Evolutionary conservation across 2,888 invertebrate species (phyloP).

Genomic region (Xylocampa areola): DNA sequence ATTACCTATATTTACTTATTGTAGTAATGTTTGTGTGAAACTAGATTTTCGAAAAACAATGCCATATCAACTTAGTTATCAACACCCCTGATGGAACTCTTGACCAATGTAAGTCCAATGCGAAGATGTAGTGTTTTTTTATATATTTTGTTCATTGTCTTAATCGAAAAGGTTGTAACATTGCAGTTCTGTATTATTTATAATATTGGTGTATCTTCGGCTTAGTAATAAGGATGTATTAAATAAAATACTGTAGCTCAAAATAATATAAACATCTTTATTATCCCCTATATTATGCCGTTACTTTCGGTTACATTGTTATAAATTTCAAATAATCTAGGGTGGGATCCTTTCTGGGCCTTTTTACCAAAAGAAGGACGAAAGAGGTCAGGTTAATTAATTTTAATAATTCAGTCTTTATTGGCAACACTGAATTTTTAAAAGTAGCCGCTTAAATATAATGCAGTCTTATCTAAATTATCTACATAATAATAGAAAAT

Average conservation of each 20-base stretch:
- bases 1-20: too few species aligned
- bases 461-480: constrained; percentile 70
- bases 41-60: too few species aligned
- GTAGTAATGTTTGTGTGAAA: too few species aligned
- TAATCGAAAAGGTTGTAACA: too few species aligned
- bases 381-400: constrained; percentile 48
- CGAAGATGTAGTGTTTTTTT: too few species aligned
- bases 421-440: constrained; percentile 78
- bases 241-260: constrained; percentile 10
- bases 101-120: too few species aligned
- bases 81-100: too few species aligned
- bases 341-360: constrained; percentile 81
- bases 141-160: too few species aligned
- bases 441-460: constrained; percentile 58
- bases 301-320: constrained; percentile 69
- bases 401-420: constrained; percentile 62
- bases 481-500: constrained; percentile 58
- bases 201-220: too few species aligned
- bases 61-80: too few species aligned
- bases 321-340: constrained; percentile 72
- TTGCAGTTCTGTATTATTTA: too few species aligned
- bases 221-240: neutral
- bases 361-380: constrained; percentile 65
- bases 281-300: constrained; percentile 73
- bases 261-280: constrained; percentile 79